Base-by-base conservation (phyloP, 2,888 invertebrate genomes). In the Pyralis farinalis region DNA sequence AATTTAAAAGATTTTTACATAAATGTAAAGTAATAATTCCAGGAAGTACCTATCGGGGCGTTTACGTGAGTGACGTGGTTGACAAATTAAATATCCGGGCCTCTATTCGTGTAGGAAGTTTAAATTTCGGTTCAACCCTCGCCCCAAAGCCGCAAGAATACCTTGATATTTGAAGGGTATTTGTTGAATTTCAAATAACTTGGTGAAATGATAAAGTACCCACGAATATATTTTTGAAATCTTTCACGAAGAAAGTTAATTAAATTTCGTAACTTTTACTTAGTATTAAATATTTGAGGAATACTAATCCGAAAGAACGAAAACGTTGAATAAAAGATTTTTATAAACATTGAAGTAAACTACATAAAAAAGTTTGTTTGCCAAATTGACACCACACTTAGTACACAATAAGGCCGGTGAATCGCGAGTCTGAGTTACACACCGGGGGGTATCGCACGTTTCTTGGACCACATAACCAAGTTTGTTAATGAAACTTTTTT, bases 1-100 rank as follows among this genome's bases (percentile, higher is more conserved):
- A n/a, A n/a, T n/a, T n/a, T n/a, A n/a, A n/a, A n/a, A n/a, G n/a
- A n/a, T n/a, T n/a, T n/a, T n/a, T n/a, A n/a, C n/a, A n/a, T n/a
- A n/a, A n/a, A n/a, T n/a, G n/a, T n/a, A n/a, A n/a, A n/a, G n/a
- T n/a, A n/a, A n/a, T n/a, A n/a, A n/a, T n/a, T n/a, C n/a, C n/a
- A n/a, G n/a, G n/a, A n/a, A n/a, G n/a, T n/a, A n/a, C n/a, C n/a
- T n/a, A n/a, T n/a, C n/a, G n/a, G 7, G 21, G 8, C 25, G 25
- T 25, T 25, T 25, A 2, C 25, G 25, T 25, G 16, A 3, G 46
- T 28, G 40, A 43, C 40, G 38, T 43, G 34, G 33, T 44, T 12
- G 29, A 37, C 30, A 12, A 22, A 21, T 10, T 32, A 20, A 38
- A 32, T 32, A 25, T 25, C 25, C 25, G 25, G 25, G 25, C n/a